Evolutionary conservation across 1,140 invertebrate species (phyloP).

Genomic region (Spodoptera frugiperda): DNA sequence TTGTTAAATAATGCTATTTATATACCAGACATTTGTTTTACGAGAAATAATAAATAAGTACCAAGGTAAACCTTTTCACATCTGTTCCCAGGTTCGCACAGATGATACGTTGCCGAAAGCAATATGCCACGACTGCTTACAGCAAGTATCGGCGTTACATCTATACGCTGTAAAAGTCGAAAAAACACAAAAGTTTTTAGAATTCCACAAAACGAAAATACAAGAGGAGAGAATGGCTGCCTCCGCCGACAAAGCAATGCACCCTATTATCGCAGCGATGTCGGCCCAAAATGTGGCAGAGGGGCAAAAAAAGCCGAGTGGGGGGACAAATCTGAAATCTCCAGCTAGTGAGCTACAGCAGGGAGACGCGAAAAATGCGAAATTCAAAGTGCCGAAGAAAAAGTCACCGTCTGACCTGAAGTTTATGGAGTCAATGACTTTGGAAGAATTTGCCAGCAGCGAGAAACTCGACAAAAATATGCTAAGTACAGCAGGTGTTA

Average conservation of each 20-base stretch:
- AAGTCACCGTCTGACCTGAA: conserved; percentile 71
- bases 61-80: neutral
- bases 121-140: conserved; percentile 81
- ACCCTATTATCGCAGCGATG: conserved; percentile 59
- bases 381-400: conserved; percentile 59
- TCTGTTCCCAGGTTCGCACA: conserved; percentile 66
- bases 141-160: conserved; percentile 71
- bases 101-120: conserved; percentile 81
- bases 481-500: conserved; percentile 59
- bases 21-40: too few relatives aligned
- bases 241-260: conserved; percentile 57
- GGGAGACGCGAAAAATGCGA: conserved; percentile 64
- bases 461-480: conserved; percentile 76
- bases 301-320: conserved; percentile 48
- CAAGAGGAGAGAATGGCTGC: conserved; percentile 59
- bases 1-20: too few relatives aligned
- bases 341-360: conserved; percentile 63
- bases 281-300: conserved; percentile 56
- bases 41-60: neutral
- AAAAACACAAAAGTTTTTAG: conserved; percentile 80
- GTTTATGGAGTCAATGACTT: conserved; percentile 76
- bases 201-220: conserved; percentile 74
- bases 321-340: conserved; percentile 49
- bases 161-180: conserved; percentile 78
- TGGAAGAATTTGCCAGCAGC: conserved; percentile 75